Conservation (phyloP, 1,140 invertebrate genomes). For the Heliconius eleuchia region DNA sequence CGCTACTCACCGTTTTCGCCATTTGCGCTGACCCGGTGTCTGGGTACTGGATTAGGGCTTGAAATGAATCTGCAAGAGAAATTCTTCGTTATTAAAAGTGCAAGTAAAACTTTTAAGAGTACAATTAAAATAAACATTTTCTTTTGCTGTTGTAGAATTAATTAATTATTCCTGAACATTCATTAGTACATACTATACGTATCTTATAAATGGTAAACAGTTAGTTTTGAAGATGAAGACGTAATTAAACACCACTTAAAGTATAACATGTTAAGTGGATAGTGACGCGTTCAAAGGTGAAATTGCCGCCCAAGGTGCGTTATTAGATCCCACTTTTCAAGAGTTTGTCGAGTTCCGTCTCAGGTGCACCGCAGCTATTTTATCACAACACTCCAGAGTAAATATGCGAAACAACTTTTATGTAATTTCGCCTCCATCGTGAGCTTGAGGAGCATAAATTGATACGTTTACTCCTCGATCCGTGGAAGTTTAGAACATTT, state of each 20-base stretch:
- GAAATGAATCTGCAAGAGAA: slow-evolving; percentile 95
- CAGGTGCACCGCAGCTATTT: slow-evolving; percentile 67
- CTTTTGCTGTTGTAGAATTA: too few relatives aligned
- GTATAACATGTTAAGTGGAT: slow-evolving; percentile 49
- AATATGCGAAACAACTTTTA: slow-evolving; percentile 62
- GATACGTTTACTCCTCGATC: slow-evolving; percentile 39
- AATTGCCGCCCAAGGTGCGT: slow-evolving; percentile 59
- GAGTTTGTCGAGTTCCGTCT: slow-evolving; percentile 52
- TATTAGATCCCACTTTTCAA: slow-evolving; percentile 51
- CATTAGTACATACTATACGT: not conserved
- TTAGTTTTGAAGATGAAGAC: slow-evolving; percentile 22
- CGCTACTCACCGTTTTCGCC: slow-evolving; percentile 93
- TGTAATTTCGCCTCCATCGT: slow-evolving; percentile 58
- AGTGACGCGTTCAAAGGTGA: slow-evolving; percentile 60
- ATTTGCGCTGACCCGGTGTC: slow-evolving; percentile 97
- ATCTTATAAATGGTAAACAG: not conserved
- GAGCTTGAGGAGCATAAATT: slow-evolving; percentile 48
- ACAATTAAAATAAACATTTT: too few relatives aligned
- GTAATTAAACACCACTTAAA: slow-evolving; percentile 37
- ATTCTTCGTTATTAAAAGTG: slow-evolving; percentile 31
- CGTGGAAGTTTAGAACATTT: slow-evolving; percentile 30
- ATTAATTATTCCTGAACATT: too few relatives aligned
- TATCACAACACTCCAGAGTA: slow-evolving; percentile 59
- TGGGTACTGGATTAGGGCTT: slow-evolving; percentile 99
- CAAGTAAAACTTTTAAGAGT: not conserved